Evolutionary conservation across 53 echinoderm and acorn worm genomes (phyloP).

Genomic region (Crossaster papposus): DNA sequence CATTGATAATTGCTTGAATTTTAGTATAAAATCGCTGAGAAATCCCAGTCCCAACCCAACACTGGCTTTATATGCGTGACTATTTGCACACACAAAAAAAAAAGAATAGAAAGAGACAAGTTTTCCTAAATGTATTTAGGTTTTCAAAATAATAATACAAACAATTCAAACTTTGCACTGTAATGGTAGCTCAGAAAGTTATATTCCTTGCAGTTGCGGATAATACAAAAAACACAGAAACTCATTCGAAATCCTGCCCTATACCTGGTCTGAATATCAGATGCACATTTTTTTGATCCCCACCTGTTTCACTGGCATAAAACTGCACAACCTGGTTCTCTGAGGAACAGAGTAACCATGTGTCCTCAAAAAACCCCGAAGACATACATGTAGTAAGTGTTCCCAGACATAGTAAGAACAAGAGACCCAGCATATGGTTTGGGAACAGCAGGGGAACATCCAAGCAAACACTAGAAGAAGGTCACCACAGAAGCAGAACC

Average conservation of each 20-base stretch:
- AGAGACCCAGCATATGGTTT: slow-evolving; percentile 20
- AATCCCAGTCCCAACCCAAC: too few species aligned
- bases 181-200: too few species aligned
- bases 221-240: not conserved
- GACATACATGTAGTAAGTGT: not conserved
- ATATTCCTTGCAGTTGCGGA: too few species aligned
- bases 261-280: not conserved
- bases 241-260: not conserved
- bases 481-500: not conserved
- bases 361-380: not conserved
- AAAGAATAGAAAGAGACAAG: too few species aligned
- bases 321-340: not conserved
- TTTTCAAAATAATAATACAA: too few species aligned
- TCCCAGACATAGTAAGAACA: slow-evolving; percentile 13
- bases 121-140: too few species aligned
- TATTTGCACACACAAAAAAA: too few species aligned
- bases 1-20: too few species aligned
- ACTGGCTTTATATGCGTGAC: too few species aligned
- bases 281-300: not conserved
- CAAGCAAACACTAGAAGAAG: not conserved
- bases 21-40: too few species aligned
- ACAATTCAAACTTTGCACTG: too few species aligned
- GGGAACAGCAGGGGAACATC: slow-evolving; percentile 7
- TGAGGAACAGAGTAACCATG: not conserved
- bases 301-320: not conserved